Conservation (phyloP, 2,888 invertebrate species). For the Dinocampus coccinellae region DNA sequence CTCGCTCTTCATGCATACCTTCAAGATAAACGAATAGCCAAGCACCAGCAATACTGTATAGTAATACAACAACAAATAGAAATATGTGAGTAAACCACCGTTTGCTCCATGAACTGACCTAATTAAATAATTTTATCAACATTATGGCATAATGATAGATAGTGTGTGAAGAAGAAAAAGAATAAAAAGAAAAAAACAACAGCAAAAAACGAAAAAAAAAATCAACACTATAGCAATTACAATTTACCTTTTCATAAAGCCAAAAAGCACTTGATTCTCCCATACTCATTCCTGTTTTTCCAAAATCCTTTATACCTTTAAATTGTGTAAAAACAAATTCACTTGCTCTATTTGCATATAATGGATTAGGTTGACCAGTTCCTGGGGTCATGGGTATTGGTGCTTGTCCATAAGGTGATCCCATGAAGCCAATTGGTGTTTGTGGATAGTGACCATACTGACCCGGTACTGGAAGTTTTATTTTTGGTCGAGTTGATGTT, state of each 20-base stretch:
- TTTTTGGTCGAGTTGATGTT: constrained; percentile 59
- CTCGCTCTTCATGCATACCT: constrained; percentile 71
- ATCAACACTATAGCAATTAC: no score
- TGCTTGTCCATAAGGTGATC: constrained; percentile 61
- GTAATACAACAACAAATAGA: constrained; percentile 80
- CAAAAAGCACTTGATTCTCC: constrained; percentile 87
- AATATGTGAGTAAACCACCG: constrained; percentile 93
- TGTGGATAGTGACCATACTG: constrained; percentile 60
- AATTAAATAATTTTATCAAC: constrained; percentile 30
- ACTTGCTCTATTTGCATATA: constrained; percentile 79
- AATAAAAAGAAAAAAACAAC: no score
- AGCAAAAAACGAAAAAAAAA: no score
- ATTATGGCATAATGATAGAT: neutral
- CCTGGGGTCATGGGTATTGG: constrained; percentile 67
- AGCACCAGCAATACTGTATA: constrained; percentile 88
- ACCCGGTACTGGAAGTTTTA: constrained; percentile 63
- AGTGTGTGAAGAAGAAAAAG: no score
- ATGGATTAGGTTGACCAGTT: constrained; percentile 62
- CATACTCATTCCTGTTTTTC: constrained; percentile 84
- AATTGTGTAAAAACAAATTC: constrained; percentile 86
- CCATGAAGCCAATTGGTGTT: constrained; percentile 57
- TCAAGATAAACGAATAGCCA: constrained; percentile 84
- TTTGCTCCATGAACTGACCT: constrained; percentile 78
- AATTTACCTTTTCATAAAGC: constrained; percentile 79
- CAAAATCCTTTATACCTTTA: constrained; percentile 83